Percentiles rank a stretch among this genome's conserved stretches.
Evolutionary conservation across 2,888 invertebrate species (phyloP).

Genomic region (Drosophila tripunctata): DNA sequence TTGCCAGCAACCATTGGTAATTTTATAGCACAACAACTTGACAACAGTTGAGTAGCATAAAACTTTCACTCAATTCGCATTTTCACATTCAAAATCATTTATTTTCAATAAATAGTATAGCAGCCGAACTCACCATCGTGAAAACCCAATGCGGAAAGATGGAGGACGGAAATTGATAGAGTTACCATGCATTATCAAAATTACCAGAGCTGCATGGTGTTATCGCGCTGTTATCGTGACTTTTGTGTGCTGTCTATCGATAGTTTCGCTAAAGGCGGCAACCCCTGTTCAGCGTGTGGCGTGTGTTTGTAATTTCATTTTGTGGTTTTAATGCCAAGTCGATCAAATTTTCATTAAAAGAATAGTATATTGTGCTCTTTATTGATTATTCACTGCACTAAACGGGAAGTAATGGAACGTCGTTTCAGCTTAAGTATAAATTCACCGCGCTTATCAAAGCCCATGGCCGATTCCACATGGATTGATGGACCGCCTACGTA

Average conservation of each 20-base stretch:
- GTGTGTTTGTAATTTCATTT: constrained; percentile 19
- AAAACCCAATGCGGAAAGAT: constrained; percentile 84
- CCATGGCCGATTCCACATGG: constrained; percentile 83
- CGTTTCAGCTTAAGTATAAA: constrained; percentile 73
- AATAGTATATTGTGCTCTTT: neutral
- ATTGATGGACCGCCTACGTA: constrained; percentile 71
- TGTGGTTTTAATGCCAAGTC: neutral
- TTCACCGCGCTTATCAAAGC: constrained; percentile 68
- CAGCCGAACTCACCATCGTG: constrained; percentile 83
- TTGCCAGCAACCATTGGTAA: neutral
- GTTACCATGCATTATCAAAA: constrained; percentile 66
- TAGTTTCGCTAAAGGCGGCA: constrained; percentile 36
- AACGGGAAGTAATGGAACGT: constrained; percentile 55
- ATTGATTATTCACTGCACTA: neutral
- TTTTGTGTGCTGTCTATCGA: constrained; percentile 15
- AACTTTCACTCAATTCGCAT: constrained; percentile 20
- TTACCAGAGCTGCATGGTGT: constrained; percentile 26
- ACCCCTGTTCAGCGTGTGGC: constrained; percentile 37
- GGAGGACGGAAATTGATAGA: constrained; percentile 82
- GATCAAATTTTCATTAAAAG: neutral
- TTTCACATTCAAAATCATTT: constrained; percentile 41
- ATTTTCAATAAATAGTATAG: constrained; percentile 48
- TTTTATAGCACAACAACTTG: constrained; percentile 22
- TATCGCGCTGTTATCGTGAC: constrained; percentile 17
- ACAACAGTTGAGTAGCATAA: constrained; percentile 1